Evolutionary conservation across 2,888 invertebrate genomes (phyloP).

Genomic region (Strigamia maritima): DNA sequence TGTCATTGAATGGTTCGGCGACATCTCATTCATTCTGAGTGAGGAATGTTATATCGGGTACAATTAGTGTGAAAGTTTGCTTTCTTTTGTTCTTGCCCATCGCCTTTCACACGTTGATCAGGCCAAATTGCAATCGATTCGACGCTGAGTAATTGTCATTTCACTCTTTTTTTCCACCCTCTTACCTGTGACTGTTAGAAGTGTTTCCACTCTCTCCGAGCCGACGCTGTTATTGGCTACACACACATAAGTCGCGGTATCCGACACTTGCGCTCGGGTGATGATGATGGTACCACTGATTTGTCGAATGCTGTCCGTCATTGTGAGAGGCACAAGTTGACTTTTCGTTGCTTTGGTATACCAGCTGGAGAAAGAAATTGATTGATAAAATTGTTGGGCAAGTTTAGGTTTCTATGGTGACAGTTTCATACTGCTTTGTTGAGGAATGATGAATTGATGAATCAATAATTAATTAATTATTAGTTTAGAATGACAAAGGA

Average conservation of each 20-base stretch:
- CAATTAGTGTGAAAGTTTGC: conserved; percentile 4
- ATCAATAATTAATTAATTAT: conserved; percentile 1
- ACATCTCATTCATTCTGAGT: neutral
- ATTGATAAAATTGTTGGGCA: neutral
- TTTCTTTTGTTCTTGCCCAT: neutral
- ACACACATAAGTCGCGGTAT: conserved; percentile 91
- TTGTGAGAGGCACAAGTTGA: conserved; percentile 18
- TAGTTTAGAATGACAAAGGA: neutral
- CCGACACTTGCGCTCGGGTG: conserved; percentile 82
- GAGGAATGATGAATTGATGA: neutral
- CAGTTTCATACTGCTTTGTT: neutral
- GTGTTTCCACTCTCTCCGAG: conserved; percentile 84
- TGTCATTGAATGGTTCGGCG: conserved; percentile 4
- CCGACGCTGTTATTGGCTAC: conserved; percentile 93
- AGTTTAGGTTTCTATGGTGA: neutral
- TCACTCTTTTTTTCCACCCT: too few species aligned
- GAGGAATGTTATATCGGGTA: neutral
- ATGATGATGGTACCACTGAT: conserved; percentile 82
- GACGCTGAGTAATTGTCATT: neutral
- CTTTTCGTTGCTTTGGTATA: conserved; percentile 8
- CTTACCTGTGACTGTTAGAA: conserved; percentile 75
- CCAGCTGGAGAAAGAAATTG: conserved; percentile 17
- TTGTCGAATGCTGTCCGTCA: conserved; percentile 35
- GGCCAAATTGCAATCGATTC: conserved; percentile 4
- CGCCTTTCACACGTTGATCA: neutral